Evolutionary conservation across 2,113 vertebrate species (phyloP).

Genomic region (Zingel zingel): DNA sequence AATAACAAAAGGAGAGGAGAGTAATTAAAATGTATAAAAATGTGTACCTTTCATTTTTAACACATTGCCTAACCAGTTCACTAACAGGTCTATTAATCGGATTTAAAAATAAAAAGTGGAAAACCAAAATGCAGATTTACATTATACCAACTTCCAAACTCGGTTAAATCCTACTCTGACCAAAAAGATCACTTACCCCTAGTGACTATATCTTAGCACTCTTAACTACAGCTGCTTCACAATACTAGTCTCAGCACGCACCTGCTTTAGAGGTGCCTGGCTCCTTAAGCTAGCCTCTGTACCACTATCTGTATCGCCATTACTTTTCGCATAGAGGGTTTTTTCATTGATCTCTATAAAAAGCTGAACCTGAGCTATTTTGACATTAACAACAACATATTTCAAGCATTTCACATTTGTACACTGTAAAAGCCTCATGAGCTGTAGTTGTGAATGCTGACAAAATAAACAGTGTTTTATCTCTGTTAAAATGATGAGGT

Average conservation of each 20-base stretch:
- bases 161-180: not conserved
- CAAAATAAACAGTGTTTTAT: not conserved
- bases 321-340: not conserved
- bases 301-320: not conserved
- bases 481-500: not conserved
- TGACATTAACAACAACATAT: not conserved
- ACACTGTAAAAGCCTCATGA: not conserved
- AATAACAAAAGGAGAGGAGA: not conserved
- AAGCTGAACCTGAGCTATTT: not conserved
- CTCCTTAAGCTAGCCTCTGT: not conserved
- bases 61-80: not conserved
- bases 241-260: not conserved
- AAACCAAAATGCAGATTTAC: not conserved
- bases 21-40: not conserved
- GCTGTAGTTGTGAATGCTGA: not conserved
- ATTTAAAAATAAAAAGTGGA: not conserved
- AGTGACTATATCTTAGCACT: not conserved
- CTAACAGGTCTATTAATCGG: not conserved
- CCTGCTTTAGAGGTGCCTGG: not conserved
- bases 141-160: not conserved
- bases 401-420: not conserved
- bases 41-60: not conserved
- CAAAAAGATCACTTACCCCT: not conserved
- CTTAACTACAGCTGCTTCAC: not conserved
- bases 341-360: not conserved